These are phyloP conservation scores for Sinocyclocheilus rhinocerous DNA, from an alignment of 2,113 vertebrate species.

Conservation along the genomic window DNA sequence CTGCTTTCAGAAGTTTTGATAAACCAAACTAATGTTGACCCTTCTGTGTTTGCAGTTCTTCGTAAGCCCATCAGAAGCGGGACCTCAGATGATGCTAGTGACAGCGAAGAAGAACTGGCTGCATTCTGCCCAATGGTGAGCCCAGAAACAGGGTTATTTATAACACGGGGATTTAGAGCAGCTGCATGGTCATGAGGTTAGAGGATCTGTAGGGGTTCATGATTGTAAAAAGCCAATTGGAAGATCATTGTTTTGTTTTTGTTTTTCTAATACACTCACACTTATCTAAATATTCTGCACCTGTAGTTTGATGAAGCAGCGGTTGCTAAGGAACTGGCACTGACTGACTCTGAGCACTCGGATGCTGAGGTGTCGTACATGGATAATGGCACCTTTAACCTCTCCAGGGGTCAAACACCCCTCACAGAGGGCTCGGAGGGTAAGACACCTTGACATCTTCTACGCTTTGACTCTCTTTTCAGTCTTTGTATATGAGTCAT, in stretches of 20 bases:
- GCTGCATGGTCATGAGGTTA: not conserved
- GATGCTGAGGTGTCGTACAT: constrained; percentile 93
- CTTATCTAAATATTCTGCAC: constrained; percentile 10
- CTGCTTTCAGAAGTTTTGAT: not conserved
- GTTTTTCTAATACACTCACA: not conserved
- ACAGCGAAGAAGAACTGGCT: constrained; percentile 94
- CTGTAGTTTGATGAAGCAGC: constrained; percentile 86
- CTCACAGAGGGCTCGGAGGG: constrained; percentile 96
- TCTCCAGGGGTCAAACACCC: constrained; percentile 91
- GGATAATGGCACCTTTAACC: constrained; percentile 93
- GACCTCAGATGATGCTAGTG: constrained; percentile 75
- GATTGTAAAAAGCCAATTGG: not conserved
- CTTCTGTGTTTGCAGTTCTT: constrained; percentile 75
- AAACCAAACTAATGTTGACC: constrained; percentile 12
- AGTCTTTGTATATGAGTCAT: not conserved
- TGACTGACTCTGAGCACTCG: constrained; percentile 93
- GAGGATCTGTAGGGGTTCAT: not conserved
- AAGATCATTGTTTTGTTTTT: not conserved
- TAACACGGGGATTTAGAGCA: not conserved
- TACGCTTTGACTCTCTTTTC: not conserved
- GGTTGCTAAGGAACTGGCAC: constrained; percentile 85
- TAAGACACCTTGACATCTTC: constrained; percentile 53
- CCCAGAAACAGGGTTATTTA: constrained; percentile 13
- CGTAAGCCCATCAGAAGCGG: constrained; percentile 72
- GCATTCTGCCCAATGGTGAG: constrained; percentile 92